These are phyloP conservation scores for Leptosomus discolor DNA, from an alignment of 2,113 vertebrate genomes.

Conservation along the genomic window DNA sequence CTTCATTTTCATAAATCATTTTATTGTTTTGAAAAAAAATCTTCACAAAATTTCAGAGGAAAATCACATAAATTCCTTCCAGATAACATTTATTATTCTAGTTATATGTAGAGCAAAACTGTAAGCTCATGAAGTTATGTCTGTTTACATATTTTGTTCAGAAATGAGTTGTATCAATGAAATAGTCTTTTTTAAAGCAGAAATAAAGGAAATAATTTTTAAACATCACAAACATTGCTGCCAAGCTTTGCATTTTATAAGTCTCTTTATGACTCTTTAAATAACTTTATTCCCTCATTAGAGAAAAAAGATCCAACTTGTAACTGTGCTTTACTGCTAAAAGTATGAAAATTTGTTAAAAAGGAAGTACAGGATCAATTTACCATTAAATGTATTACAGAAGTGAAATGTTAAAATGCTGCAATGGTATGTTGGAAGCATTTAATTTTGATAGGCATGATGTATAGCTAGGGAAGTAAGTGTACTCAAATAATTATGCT, in stretches of 20 bases:
- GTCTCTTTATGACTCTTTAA: neutral
- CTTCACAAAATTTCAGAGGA: neutral
- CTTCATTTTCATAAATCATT: neutral
- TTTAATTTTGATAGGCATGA: conserved; percentile 77
- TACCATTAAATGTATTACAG: conserved; percentile 36
- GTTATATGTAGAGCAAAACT: neutral
- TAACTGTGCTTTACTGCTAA: neutral
- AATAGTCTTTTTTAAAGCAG: neutral
- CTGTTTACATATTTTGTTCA: neutral
- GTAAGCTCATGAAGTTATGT: neutral
- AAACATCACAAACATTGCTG: neutral
- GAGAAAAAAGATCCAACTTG: neutral
- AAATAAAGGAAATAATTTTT: neutral
- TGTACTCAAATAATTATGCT: conserved; percentile 75
- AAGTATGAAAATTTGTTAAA: conserved; percentile 29
- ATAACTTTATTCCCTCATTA: neutral
- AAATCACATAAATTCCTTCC: neutral
- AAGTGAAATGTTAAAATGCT: conserved; percentile 24
- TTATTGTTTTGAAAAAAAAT: neutral
- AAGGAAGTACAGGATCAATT: conserved; percentile 37
- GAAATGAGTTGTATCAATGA: neutral
- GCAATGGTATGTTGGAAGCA: conserved; percentile 64
- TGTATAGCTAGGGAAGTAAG: conserved; percentile 77
- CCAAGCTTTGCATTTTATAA: neutral
- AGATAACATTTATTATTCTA: neutral